Conservation (phyloP, 2,797 vertebrate species). For the Sciaenops ocellatus region DNA sequence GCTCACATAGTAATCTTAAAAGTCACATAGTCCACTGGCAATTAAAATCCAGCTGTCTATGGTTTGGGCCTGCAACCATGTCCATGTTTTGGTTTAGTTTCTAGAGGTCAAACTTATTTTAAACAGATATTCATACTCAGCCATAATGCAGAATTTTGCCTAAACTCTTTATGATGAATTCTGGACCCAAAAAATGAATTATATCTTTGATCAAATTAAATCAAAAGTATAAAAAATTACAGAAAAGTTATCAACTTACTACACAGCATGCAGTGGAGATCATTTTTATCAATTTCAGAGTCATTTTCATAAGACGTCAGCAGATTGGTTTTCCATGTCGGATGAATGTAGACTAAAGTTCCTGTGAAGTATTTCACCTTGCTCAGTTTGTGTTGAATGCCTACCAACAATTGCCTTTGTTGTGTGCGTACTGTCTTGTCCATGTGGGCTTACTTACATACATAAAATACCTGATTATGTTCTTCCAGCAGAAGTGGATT, state of each 20-base stretch:
- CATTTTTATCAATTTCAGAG: not conserved
- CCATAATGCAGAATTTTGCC: not conserved
- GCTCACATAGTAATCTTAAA: no score
- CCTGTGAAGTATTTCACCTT: no score
- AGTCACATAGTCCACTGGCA: no score
- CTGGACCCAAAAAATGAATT: accelerated
- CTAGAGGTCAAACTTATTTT: not conserved
- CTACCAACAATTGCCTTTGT: no score
- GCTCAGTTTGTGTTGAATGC: no score
- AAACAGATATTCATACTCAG: not conserved
- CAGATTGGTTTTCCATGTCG: no score
- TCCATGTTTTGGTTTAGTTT: not conserved
- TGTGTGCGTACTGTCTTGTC: no score
- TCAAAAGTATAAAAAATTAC: not conserved
- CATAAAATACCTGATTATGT: not conserved
- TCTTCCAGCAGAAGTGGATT: not conserved
- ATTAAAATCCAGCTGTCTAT: not conserved
- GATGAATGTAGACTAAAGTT: no score
- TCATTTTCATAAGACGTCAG: no score
- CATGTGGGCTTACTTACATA: no score
- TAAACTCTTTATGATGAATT: not conserved
- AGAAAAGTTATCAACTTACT: not conserved
- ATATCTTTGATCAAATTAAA: not conserved
- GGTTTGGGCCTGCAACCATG: no score
- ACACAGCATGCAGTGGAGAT: not conserved